These are phyloP conservation scores for Anorthoa munda DNA, from an alignment of 2,888 invertebrate genomes.

Conservation along the genomic window DNA sequence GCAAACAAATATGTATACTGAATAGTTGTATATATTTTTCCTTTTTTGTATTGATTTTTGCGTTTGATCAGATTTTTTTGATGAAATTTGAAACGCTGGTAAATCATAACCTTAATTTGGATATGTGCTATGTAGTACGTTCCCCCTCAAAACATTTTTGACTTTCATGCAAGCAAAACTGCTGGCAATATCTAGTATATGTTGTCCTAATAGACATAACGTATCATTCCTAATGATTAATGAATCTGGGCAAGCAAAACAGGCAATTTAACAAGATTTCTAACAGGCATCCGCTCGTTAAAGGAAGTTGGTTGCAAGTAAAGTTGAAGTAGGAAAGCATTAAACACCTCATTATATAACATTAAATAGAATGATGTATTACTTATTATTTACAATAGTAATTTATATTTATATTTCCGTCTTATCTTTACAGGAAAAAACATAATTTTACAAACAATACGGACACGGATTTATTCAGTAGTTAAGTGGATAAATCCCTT, in stretches of 20 bases:
- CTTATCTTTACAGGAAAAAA: slow-evolving; percentile 20
- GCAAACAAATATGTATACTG: too few species aligned
- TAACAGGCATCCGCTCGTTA: slow-evolving; percentile 31
- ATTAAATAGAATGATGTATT: slow-evolving; percentile 6
- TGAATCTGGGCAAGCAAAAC: not conserved
- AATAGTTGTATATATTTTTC: too few species aligned
- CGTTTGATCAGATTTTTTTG: too few species aligned
- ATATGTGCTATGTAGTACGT: too few species aligned
- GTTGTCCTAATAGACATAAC: not conserved
- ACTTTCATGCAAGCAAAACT: not conserved
- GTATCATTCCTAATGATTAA: slow-evolving; percentile 14
- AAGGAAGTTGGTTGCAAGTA: slow-evolving; percentile 52
- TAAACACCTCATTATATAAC: slow-evolving; percentile 32
- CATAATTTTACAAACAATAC: not conserved
- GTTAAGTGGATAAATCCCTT: too few species aligned
- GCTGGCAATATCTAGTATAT: not conserved
- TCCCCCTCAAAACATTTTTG: too few species aligned
- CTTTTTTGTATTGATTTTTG: too few species aligned
- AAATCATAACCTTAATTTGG: too few species aligned
- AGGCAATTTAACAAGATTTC: slow-evolving; percentile 33
- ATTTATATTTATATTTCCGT: not conserved
- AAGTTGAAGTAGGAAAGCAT: slow-evolving; percentile 44
- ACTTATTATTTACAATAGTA: not conserved
- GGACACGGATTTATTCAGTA: not conserved
- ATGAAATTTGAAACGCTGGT: too few species aligned